phyloP scores from a whole-genome alignment of 2,888 invertebrate genomes.

The Aporophyla lueneburgensis region DNA sequence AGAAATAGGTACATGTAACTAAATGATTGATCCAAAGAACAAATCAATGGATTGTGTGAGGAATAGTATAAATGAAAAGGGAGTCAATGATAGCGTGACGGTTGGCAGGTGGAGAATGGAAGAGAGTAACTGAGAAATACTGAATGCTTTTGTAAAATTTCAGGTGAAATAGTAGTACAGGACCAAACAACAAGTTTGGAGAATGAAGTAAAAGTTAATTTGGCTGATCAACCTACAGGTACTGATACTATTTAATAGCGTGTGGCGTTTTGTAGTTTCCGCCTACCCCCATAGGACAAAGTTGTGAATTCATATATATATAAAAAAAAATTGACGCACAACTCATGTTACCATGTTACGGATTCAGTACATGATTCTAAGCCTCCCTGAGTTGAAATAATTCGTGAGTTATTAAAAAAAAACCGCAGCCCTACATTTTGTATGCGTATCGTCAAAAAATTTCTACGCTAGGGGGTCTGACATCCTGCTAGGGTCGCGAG shows the following conservation, averaged over 20 bases:
- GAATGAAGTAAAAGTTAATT: conserved; percentile 33
- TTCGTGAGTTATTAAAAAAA: too few species aligned
- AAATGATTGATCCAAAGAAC: neutral
- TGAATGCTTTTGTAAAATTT: neutral
- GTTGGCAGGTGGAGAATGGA: neutral
- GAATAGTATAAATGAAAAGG: neutral
- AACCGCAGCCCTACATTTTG: too few species aligned
- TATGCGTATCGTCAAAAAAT: too few species aligned
- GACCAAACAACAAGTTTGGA: conserved; percentile 39
- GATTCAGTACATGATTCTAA: too few species aligned
- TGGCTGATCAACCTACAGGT: conserved; percentile 57
- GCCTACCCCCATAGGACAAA: neutral
- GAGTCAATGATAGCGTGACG: neutral
- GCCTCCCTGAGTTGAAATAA: too few species aligned
- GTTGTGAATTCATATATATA: neutral
- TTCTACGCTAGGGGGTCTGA: too few species aligned
- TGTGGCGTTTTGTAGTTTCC: neutral
- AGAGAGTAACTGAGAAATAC: neutral
- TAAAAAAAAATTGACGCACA: too few species aligned
- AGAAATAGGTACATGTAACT: too few species aligned
- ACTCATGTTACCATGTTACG: too few species aligned
- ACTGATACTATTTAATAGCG: neutral
- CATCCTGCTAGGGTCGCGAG: too few species aligned
- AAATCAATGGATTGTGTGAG: neutral
- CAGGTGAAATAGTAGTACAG: conserved; percentile 6